Conservation (phyloP, 2,113 vertebrate genomes). For the Onychostruthus taczanowskii region DNA sequence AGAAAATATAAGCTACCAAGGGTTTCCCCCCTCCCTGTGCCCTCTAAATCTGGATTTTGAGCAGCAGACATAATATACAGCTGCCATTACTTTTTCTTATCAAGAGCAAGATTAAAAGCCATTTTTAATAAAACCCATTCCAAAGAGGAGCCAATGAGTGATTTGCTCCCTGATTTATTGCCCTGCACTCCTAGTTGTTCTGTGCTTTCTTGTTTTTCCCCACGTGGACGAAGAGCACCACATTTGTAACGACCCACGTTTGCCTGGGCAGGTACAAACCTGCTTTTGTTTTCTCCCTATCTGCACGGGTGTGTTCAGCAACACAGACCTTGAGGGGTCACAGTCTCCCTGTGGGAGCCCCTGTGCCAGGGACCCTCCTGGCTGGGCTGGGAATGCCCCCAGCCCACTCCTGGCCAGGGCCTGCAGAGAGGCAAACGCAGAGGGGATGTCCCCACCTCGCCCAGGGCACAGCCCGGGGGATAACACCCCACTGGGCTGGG, state of each 20-base stretch:
- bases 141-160: background rate
- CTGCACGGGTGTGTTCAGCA: fast-evolving
- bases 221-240: background rate
- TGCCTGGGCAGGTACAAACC: background rate
- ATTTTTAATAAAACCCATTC: background rate
- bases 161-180: background rate
- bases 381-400: background rate
- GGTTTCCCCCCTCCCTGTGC: fast-evolving
- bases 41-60: background rate
- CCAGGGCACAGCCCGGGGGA: background rate
- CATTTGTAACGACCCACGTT: fast-evolving
- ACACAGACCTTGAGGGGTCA: background rate
- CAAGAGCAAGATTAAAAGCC: background rate
- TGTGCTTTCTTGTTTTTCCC: background rate
- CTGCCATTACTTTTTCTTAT: background rate
- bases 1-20: fast-evolving
- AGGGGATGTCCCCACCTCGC: background rate
- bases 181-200: background rate
- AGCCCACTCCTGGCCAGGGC: fast-evolving
- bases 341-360: fast-evolving
- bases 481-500: fast-evolving
- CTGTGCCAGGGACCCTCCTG: background rate
- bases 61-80: background rate
- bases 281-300: background rate
- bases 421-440: background rate